Base-by-base conservation (phyloP, 2,888 invertebrate genomes). In the Diarsia mendica region DNA sequence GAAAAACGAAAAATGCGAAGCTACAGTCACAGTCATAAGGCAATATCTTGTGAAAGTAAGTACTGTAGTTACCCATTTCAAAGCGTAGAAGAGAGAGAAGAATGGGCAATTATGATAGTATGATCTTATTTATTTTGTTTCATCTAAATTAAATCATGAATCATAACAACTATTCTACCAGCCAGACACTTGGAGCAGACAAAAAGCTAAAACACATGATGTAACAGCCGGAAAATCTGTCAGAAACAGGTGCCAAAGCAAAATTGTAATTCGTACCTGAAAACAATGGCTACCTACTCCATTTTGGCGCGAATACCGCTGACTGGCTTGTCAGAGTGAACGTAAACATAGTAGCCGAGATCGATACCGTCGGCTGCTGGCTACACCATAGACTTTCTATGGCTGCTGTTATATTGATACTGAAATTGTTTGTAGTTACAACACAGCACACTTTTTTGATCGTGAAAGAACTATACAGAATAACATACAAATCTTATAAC, bases 291-390 rank as follows among this genome's bases (percentile, higher is more conserved):
- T 9, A 39, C 28, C 33, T 9, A 39, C 28, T 49, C 10, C 55
- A 70, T 77, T 84, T 81, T 72, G 58, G 65, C 46, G 67, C 51
- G 72, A 75, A 69, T 60, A 60, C 44, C 23, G 82, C 69, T 75
- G 72, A 72, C 67, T 61, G 46, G n/a, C 66, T 63, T 81, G 74
- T 75, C 75, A 72, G 51, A 33, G 51, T 15, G 60, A 68, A 70
- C 46, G 55, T 64, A 77, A 67, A 74, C 58, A n/a, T n/a, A 49
- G 67, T 55, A 33, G 66, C 11, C 33, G 61, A 64, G 81, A 83
- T 85, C 85, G 44, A 83, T 83, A 83, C 68, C 46, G 48, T 44
- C 60, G 46, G 8, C 53, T 63, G 39, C 8, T 66, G 46, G 39
- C 44, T 49, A 68, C 60, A 77, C 73, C 67, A 74, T 73, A 39